Evolutionary conservation across 2,113 vertebrate genomes (phyloP), one percentile per base, ranked within the genome.

Genomic region (Dipodomys spectabilis): DNA sequence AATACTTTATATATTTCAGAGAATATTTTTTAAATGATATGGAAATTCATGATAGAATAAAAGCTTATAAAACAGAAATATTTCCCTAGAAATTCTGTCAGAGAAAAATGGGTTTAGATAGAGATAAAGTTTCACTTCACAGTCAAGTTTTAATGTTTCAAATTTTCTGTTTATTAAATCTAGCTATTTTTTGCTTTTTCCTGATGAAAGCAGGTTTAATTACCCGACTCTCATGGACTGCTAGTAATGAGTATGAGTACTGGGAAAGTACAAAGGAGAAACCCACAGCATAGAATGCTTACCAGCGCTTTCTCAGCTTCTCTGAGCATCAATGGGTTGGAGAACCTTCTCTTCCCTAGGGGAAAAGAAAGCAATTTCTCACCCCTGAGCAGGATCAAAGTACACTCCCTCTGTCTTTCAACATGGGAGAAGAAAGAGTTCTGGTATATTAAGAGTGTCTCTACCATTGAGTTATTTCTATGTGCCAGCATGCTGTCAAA

Each of bases 71-170:
- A 82, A 77, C 25, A 68, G 39, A 90, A 74, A 9, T 67, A 81
- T 90, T 96, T 95, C 85, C 62, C 32, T 90, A 86, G 82, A 91
- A 95, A 87, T 88, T 0, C 71, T 28, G 13, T 69, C 92, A 83
- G 18, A 75, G 23, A 82, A 95, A 94, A 91, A 73, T 81, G 23
- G 80, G 5, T 86, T 77, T 94, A 93, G 44, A 72, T 27, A 93
- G 45, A 93, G 27, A 83, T 11, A 64, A 53, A 60, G 83, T 94
- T 92, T 94, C 28, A 87, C 22, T 62, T 75, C 68, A 74, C 28
- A 77, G 71, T 84, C 79, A 95, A 53, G 80, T 92, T 92, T 93
- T 69, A 86, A 86, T 86, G 68, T 86, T 93, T 94, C 32, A 72
- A 18, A 92, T 81, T n/a, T 83, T 68, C 5, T 57, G 45, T 80